Evolutionary conservation across 2,113 vertebrate species (phyloP).

Genomic region (Otus sunia): DNA sequence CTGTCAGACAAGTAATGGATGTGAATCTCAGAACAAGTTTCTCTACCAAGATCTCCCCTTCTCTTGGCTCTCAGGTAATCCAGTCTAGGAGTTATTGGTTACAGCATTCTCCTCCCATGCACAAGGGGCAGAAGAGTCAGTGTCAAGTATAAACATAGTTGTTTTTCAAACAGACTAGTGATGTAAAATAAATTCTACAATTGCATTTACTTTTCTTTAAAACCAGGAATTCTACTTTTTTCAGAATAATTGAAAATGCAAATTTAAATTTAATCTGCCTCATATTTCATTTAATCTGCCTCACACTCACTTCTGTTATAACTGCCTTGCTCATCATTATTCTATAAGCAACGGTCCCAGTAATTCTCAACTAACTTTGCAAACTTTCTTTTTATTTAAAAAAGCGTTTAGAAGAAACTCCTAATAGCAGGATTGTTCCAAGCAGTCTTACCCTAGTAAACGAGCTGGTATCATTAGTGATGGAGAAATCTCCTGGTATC

Average conservation of each 20-base stretch:
- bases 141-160: not conserved
- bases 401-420: not conserved
- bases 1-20: not conserved
- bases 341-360: not conserved
- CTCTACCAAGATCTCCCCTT: not conserved
- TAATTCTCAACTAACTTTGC: not conserved
- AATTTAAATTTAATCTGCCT: not conserved
- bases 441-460: not conserved
- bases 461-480: not conserved
- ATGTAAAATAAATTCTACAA: not conserved
- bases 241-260: not conserved
- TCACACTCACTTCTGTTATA: not conserved
- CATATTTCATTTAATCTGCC: not conserved
- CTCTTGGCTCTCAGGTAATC: not conserved
- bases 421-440: not conserved
- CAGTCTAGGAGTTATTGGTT: not conserved
- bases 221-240: not conserved
- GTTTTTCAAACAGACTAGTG: not conserved
- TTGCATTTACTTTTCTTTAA: not conserved
- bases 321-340: not conserved
- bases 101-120: not conserved
- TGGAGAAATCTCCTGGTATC: not conserved
- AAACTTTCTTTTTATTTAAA: not conserved
- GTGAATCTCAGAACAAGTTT: not conserved
- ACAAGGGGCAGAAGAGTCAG: not conserved